phyloP scores from a whole-genome alignment of 37 sponge, comb jelly and placozoan species.

The Dysidea cf. avara region DNA sequence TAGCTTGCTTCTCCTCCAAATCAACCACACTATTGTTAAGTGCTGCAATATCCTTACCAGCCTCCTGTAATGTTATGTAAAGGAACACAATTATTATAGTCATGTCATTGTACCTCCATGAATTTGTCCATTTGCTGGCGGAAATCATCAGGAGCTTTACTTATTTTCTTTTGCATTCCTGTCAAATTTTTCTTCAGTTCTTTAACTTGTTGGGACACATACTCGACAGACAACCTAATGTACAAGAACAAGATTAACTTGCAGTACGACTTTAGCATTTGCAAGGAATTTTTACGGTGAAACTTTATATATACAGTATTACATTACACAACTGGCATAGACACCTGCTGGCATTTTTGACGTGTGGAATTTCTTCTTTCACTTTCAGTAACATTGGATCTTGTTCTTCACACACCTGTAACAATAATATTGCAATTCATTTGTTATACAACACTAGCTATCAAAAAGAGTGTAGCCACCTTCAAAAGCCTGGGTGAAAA shows the following conservation, averaged over 20 bases:
- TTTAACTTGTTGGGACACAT: conserved; percentile 39
- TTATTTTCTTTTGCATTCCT: conserved; percentile 50
- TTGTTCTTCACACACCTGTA: conserved; percentile 70
- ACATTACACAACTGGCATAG: too few species aligned
- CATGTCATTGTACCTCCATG: conserved; percentile 16
- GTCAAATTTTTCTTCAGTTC: conserved; percentile 56
- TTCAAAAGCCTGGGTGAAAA: too few species aligned
- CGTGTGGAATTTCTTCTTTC: conserved; percentile 37
- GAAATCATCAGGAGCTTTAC: conserved; percentile 78
- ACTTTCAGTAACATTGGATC: conserved; percentile 42
- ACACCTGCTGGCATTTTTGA: conserved; percentile 51
- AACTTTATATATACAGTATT: too few species aligned
- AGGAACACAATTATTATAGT: too few species aligned
- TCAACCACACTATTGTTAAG: conserved; percentile 18
- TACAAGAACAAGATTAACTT: too few species aligned
- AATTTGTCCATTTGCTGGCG: conserved; percentile 55
- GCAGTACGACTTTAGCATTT: too few species aligned
- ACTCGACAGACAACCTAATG: conserved; percentile 67
- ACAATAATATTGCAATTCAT: too few species aligned
- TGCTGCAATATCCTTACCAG: too few species aligned
- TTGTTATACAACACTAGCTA: too few species aligned
- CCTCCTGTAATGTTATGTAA: too few species aligned
- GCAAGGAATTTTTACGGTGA: too few species aligned
- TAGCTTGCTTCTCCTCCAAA: conserved; percentile 27
- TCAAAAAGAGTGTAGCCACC: too few species aligned